These are phyloP conservation scores for Trematomus bernacchii DNA, from an alignment of 2,797 vertebrate species.

Conservation along the genomic window DNA sequence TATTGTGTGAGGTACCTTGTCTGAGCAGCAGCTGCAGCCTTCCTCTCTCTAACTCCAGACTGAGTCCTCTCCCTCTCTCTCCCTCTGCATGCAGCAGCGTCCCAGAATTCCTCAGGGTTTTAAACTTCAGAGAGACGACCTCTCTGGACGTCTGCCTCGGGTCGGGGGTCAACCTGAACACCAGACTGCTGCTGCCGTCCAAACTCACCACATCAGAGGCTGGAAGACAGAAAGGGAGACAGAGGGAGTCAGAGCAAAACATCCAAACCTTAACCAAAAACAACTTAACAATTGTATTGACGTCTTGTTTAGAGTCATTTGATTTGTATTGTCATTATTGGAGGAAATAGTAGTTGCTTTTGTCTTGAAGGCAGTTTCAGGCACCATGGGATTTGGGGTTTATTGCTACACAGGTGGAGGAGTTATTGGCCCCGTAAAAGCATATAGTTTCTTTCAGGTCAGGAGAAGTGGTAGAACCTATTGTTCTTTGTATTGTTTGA, in stretches of 20 bases:
- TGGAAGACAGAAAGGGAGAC: conserved; percentile 67
- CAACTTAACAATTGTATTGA: not conserved
- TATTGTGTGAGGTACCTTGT: conserved; percentile 84
- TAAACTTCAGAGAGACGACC: conserved; percentile 92
- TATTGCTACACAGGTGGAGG: too few species aligned
- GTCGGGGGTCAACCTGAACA: conserved; percentile 86
- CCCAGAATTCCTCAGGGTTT: conserved; percentile 91
- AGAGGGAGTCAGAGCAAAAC: not conserved
- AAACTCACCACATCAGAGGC: conserved; percentile 92
- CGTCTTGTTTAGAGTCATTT: too few species aligned
- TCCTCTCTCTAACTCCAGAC: conserved; percentile 90
- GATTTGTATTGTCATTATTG: too few species aligned
- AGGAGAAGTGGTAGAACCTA: too few species aligned
- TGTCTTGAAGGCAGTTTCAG: too few species aligned
- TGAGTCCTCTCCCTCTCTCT: conserved; percentile 83
- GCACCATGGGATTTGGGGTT: too few species aligned
- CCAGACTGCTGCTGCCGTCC: conserved; percentile 87
- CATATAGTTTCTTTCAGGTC: too few species aligned
- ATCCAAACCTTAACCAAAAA: not conserved
- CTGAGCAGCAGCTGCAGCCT: conserved; percentile 89
- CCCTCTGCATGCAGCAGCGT: conserved; percentile 88
- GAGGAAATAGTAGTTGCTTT: too few species aligned
- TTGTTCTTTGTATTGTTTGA: too few species aligned
- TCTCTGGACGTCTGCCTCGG: conserved; percentile 82
- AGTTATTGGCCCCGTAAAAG: too few species aligned